Evolutionary conservation across 2,113 vertebrate genomes (phyloP).

Genomic region (Lutjanus erythropterus): DNA sequence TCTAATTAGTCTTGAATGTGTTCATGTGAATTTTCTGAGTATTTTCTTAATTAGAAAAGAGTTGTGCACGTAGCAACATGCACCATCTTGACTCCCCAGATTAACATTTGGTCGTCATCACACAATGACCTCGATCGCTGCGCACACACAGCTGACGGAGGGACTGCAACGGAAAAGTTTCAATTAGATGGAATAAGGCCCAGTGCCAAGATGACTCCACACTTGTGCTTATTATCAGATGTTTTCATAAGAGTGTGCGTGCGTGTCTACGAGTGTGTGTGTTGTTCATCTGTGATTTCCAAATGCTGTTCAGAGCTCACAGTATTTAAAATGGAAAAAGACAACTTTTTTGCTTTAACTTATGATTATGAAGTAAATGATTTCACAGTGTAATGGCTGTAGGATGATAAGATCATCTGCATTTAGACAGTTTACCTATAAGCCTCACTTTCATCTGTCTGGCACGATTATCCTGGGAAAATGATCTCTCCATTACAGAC

Average conservation of each 20-base stretch:
- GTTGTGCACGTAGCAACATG: conserved; percentile 30
- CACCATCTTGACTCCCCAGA: conserved; percentile 60
- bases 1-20: background rate
- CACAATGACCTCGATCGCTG: conserved; percentile 62
- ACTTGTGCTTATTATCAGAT: conserved; percentile 36
- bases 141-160: conserved; percentile 38
- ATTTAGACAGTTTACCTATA: too few relatives aligned
- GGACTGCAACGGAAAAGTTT: conserved; percentile 46
- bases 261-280: conserved; percentile 1
- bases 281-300: background rate
- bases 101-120: conserved; percentile 62
- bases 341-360: too few relatives aligned
- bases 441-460: too few relatives aligned
- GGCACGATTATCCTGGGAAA: too few relatives aligned
- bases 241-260: conserved; percentile 2
- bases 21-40: conserved; percentile 26
- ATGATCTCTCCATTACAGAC: too few relatives aligned
- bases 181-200: conserved; percentile 73
- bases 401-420: too few relatives aligned
- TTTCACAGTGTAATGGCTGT: too few relatives aligned
- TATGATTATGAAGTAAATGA: too few relatives aligned
- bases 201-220: conserved; percentile 46
- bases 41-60: conserved; percentile 53
- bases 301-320: background rate
- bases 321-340: too few relatives aligned